These are phyloP conservation scores for Mimas tiliae DNA, from an alignment of 2,888 invertebrate species.

Conservation along the genomic window DNA sequence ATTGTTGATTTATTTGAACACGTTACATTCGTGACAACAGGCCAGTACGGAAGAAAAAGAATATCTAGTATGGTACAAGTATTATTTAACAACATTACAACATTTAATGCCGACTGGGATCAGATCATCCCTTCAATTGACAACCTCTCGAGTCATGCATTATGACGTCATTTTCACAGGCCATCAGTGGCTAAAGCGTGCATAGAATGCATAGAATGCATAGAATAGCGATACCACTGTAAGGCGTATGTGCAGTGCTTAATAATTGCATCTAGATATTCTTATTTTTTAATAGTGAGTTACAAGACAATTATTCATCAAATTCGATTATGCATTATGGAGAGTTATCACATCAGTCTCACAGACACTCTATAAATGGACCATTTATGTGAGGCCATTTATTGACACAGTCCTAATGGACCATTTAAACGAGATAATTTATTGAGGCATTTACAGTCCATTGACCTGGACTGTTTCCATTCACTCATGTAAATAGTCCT, in stretches of 20 bases:
- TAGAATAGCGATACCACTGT: not conserved
- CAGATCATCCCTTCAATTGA: constrained; percentile 4
- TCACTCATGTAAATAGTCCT: too few relatives aligned
- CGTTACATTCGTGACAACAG: constrained; percentile 10
- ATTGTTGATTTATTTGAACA: too few relatives aligned
- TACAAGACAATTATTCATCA: constrained; percentile 12
- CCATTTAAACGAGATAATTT: too few relatives aligned
- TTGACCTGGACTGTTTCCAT: too few relatives aligned
- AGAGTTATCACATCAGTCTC: not conserved
- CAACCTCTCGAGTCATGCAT: not conserved
- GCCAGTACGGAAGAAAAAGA: not conserved
- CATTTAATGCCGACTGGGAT: not conserved
- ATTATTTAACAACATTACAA: constrained; percentile 14
- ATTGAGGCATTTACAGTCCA: too few relatives aligned
- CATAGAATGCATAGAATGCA: not conserved
- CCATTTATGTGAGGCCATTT: too few relatives aligned
- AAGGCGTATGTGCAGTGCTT: not conserved
- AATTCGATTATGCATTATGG: constrained; percentile 4
- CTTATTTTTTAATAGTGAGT: not conserved
- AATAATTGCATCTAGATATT: constrained; percentile 10
- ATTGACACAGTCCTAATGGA: too few relatives aligned
- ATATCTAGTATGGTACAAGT: constrained; percentile 1
- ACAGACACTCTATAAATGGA: not conserved
- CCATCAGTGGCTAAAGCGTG: not conserved
- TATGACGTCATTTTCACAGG: not conserved